Evolutionary conservation across 2,888 invertebrate species (phyloP).

Genomic region (Elysia crispata): DNA sequence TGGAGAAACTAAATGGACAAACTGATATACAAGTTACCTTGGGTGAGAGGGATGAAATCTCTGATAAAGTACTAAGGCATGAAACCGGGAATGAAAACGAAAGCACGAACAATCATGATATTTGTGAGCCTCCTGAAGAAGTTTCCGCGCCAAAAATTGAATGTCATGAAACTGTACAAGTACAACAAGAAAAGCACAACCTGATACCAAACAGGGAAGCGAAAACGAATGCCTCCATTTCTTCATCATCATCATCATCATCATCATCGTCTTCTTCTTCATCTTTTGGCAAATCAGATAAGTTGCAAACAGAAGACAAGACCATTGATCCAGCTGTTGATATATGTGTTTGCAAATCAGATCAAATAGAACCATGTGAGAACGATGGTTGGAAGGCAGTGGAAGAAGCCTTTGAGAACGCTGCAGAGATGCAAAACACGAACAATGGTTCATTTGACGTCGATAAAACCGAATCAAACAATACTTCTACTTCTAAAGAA

Average conservation of each 20-base stretch:
- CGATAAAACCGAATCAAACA: too few relatives aligned
- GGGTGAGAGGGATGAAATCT: too few relatives aligned
- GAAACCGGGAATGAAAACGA: too few relatives aligned
- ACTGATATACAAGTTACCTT: too few relatives aligned
- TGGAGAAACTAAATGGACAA: too few relatives aligned
- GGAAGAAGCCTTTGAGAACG: conserved; percentile 2
- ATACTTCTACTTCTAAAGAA: background rate
- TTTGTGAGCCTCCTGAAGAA: too few relatives aligned
- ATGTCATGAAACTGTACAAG: too few relatives aligned
- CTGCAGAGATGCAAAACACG: background rate
- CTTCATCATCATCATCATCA: conserved; percentile 17
- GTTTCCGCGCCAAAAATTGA: too few relatives aligned
- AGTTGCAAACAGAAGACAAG: background rate
- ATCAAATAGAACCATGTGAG: background rate
- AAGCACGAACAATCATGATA: too few relatives aligned
- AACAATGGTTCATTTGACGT: background rate
- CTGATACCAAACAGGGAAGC: too few relatives aligned
- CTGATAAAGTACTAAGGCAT: too few relatives aligned
- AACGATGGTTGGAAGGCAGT: conserved; percentile 33
- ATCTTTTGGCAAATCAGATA: background rate
- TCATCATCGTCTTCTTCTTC: conserved; percentile 24
- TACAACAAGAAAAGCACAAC: too few relatives aligned
- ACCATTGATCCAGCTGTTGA: background rate
- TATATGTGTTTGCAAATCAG: conserved; percentile 5
- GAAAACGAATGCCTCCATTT: background rate